Base-by-base conservation (phyloP, 2,113 vertebrate species). In the Crotalus horridus region DNA sequence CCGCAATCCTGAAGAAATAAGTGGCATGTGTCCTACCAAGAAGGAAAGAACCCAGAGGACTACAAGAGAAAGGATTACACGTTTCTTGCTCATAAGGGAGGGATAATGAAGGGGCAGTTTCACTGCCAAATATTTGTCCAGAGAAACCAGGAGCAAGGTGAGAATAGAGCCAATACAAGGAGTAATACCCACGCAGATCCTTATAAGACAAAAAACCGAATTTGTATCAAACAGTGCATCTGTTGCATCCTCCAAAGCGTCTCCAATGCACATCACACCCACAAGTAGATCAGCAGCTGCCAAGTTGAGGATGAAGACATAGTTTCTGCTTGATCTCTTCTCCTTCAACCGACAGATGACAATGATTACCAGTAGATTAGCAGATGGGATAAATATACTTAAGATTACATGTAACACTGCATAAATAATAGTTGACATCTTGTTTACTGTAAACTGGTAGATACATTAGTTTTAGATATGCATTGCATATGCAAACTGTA, bases 101-200 rank as follows among this genome's bases (percentile, higher is more conserved):
- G 89, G 91, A 59, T 96, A 96, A 69, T 93, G 95, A 12, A 96
- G 91, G 0, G 92, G 96, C 87, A 95, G 61, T 23, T 10, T 94
- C 51, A 96, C 96, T 0, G 94, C 94, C 93, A 97, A 56, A 53
- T 95, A 96, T 26, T 96, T 95, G 91, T 96, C 95, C 87, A 96
- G 87, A 39, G 96, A 97, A 87, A 96, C 94, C 23, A 96, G 58
- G 26, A 96, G 94, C 54, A 96, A 88, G 33, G 96, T 96, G 9
- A 96, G 93, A 51, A 97, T 94, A 85, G 96, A 96, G 56, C 91
- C 91, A 4, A 96, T 93, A 89, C 95, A 96, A 6, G 96, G 95
- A 0, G 90, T 95, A 89, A 95, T 43, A 85, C 89, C 95, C 93
- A 95, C 43, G 64, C 93, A 87, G 2, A 96, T 58, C 61, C 91